Evolutionary conservation across 2,797 vertebrate genomes (phyloP).

Genomic region (Phaenicophaeus curvirostris): DNA sequence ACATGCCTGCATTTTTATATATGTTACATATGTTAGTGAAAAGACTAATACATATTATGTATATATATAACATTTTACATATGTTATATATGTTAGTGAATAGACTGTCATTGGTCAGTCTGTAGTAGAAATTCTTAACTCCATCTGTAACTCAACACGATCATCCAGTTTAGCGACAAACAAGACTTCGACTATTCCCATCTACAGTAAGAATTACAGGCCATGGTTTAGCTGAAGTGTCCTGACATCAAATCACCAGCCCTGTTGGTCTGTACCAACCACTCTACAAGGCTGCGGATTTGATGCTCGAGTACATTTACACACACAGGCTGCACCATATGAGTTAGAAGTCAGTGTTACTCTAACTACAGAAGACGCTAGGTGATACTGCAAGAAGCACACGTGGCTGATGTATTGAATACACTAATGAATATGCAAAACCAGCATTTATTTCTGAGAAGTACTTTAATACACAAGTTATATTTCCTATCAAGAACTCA

Average conservation of each 20-base stretch:
- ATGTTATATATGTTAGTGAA: too few species aligned
- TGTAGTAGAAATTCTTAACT: not conserved
- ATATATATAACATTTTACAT: too few species aligned
- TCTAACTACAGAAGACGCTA: not conserved
- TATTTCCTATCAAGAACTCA: conserved; percentile 35
- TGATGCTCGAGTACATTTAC: not conserved
- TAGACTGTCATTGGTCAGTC: not conserved
- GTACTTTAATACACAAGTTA: conserved; percentile 51
- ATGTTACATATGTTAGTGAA: too few species aligned
- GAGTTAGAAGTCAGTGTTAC: not conserved
- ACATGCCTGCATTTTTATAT: too few species aligned
- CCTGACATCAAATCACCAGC: not conserved
- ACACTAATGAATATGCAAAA: conserved; percentile 39
- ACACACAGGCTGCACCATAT: not conserved
- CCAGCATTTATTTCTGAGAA: conserved; percentile 57
- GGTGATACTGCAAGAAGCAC: not conserved
- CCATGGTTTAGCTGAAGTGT: not conserved
- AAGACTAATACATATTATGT: too few species aligned
- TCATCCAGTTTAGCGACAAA: not conserved
- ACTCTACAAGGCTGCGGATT: not conserved
- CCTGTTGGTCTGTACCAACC: too few species aligned
- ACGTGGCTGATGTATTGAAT: not conserved
- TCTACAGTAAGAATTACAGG: not conserved
- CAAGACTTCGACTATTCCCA: not conserved
- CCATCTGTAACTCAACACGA: not conserved